These are phyloP conservation scores for Apocheima hispidaria DNA, from an alignment of 2,888 invertebrate genomes.

Conservation along the genomic window DNA sequence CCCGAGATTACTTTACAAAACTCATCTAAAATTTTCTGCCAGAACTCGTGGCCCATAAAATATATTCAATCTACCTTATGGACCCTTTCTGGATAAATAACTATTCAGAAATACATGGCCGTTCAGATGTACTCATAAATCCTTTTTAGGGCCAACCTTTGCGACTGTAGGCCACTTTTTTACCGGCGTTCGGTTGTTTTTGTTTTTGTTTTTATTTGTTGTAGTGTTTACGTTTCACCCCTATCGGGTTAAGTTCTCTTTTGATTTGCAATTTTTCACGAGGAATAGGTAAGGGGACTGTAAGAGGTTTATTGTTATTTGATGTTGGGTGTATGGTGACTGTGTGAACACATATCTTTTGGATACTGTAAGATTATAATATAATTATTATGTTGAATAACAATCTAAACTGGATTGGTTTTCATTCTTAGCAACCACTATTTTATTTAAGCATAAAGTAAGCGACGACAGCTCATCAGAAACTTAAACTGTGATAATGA, in stretches of 20 bases:
- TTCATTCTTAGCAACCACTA: no score
- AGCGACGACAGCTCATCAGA: no score
- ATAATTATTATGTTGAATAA: no score
- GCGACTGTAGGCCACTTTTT: conserved; percentile 40
- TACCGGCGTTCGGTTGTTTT: conserved; percentile 37
- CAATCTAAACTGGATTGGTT: no score
- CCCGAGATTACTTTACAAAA: conserved; percentile 30
- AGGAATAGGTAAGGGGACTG: conserved; percentile 16
- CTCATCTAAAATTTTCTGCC: conserved; percentile 34
- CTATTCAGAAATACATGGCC: conserved; percentile 47
- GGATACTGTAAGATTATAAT: no score
- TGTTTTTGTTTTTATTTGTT: conserved; percentile 30
- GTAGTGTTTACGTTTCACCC: conserved; percentile 31
- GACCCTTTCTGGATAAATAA: conserved; percentile 50
- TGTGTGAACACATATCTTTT: no score
- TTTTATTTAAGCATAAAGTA: no score
- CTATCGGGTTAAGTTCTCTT: conserved; percentile 27
- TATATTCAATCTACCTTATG: conserved; percentile 45
- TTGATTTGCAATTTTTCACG: conserved; percentile 28
- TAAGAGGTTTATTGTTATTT: conserved; percentile 17
- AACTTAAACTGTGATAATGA: no score
- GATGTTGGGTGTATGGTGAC: not conserved
- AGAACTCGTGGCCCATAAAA: conserved; percentile 40
- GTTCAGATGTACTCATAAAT: conserved; percentile 52
- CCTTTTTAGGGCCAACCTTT: conserved; percentile 43